Conservation (phyloP, 2,113 vertebrate species). For the Epinephelus lanceolatus region DNA sequence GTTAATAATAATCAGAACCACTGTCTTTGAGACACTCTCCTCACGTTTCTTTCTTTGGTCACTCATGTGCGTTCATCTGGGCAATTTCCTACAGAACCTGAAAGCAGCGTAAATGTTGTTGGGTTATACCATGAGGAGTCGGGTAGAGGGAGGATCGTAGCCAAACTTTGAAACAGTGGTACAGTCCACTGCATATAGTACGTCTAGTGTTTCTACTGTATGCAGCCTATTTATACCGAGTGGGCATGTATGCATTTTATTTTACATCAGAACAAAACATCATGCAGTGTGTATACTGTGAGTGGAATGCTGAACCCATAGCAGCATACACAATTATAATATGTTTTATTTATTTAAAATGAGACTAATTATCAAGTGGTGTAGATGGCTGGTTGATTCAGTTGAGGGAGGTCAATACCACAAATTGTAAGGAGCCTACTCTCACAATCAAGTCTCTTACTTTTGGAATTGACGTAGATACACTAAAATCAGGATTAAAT, state of each 20-base stretch:
- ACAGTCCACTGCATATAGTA: slow-evolving; percentile 42
- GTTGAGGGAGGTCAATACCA: not conserved
- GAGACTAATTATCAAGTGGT: not conserved
- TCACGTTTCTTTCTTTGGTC: not conserved
- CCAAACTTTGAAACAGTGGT: slow-evolving; percentile 52
- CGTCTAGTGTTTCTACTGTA: not conserved
- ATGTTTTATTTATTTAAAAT: not conserved
- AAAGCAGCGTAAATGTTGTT: slow-evolving; percentile 61
- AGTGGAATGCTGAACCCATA: not conserved
- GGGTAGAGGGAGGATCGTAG: slow-evolving; percentile 9
- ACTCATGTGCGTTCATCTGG: accelerated
- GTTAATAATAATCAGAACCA: not conserved
- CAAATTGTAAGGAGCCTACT: not conserved
- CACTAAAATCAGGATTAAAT: not conserved
- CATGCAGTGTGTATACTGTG: not conserved
- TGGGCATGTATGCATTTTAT: not conserved
- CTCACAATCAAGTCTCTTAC: not conserved
- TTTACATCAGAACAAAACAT: not conserved
- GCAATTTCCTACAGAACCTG: slow-evolving; percentile 32
- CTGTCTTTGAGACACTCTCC: not conserved
- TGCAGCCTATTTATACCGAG: not conserved
- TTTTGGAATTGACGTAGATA: not conserved
- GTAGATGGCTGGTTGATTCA: not conserved
- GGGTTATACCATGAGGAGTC: slow-evolving; percentile 58
- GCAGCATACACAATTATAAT: not conserved